These are phyloP conservation scores for Epinotia demarniana DNA, from an alignment of 2,888 invertebrate genomes.

Conservation along the genomic window DNA sequence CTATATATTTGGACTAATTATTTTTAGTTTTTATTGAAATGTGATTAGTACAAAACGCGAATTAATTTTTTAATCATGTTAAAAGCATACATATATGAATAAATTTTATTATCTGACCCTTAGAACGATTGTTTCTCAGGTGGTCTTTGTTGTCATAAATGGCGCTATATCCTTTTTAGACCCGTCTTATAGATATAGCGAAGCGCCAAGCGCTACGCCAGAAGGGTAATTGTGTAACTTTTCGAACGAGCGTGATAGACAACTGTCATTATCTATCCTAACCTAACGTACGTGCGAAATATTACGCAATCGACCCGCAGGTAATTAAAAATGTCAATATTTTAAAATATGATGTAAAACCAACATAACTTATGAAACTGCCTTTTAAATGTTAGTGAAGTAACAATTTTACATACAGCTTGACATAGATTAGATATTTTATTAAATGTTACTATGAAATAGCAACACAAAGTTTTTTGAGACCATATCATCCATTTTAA, in stretches of 20 bases:
- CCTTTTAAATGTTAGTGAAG: slow-evolving; percentile 38
- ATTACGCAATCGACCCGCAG: too few species aligned
- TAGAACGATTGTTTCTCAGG: background rate
- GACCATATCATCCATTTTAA: background rate
- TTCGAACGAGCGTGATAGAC: too few species aligned
- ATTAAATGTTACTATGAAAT: slow-evolving; percentile 29
- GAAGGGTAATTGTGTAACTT: background rate
- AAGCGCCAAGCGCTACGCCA: slow-evolving; percentile 1
- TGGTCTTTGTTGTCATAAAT: background rate
- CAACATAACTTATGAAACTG: slow-evolving; percentile 43
- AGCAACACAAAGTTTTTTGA: slow-evolving; percentile 17
- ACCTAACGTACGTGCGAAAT: too few species aligned
- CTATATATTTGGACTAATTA: background rate
- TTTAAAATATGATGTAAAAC: slow-evolving; percentile 12
- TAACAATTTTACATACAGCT: slow-evolving; percentile 41
- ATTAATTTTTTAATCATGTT: slow-evolving; percentile 14
- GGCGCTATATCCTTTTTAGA: background rate
- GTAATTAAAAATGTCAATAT: background rate
- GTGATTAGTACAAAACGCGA: slow-evolving; percentile 29
- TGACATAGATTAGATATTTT: slow-evolving; percentile 44
- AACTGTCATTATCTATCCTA: too few species aligned
- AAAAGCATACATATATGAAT: background rate
- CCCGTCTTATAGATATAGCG: background rate
- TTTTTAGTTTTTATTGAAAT: slow-evolving; percentile 12
- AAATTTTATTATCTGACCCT: background rate